Conservation (phyloP, 2,113 vertebrate genomes). For the Corythornis cristatus region DNA sequence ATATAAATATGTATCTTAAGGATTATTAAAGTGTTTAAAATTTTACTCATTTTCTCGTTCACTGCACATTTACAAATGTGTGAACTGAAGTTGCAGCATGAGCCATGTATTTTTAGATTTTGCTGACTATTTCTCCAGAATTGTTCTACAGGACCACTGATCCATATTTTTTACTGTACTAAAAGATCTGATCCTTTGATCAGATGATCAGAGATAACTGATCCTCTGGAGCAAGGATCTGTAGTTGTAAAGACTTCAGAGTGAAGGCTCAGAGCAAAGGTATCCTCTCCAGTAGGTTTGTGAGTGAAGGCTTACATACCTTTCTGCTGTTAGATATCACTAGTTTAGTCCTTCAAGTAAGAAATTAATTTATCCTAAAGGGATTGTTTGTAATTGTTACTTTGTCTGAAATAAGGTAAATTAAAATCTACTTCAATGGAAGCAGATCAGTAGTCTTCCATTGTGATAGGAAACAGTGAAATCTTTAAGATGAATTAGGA, state of each 20-base stretch:
- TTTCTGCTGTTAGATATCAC: neutral
- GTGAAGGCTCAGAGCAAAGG: neutral
- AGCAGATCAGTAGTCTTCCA: neutral
- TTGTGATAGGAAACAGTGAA: neutral
- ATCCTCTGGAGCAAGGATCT: neutral
- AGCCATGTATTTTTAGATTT: neutral
- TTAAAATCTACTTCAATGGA: neutral
- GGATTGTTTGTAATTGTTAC: neutral
- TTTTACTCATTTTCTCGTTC: neutral
- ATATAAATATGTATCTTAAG: neutral
- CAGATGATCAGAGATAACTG: neutral
- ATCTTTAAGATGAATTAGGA: neutral
- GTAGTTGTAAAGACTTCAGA: neutral
- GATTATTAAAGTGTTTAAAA: neutral
- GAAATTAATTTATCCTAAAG: neutral
- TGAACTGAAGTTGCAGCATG: neutral
- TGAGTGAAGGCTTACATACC: neutral
- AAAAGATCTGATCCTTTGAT: neutral
- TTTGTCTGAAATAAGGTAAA: neutral
- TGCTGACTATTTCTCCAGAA: neutral
- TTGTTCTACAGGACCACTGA: neutral
- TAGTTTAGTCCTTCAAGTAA: neutral
- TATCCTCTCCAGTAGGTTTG: neutral
- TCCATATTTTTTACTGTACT: neutral
- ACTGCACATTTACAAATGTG: neutral